A percentile compares a stretch with the other conserved stretches of the same genome.
Conservation (phyloP, 2,113 vertebrate genomes). For the Cryptotis parvus region DNA sequence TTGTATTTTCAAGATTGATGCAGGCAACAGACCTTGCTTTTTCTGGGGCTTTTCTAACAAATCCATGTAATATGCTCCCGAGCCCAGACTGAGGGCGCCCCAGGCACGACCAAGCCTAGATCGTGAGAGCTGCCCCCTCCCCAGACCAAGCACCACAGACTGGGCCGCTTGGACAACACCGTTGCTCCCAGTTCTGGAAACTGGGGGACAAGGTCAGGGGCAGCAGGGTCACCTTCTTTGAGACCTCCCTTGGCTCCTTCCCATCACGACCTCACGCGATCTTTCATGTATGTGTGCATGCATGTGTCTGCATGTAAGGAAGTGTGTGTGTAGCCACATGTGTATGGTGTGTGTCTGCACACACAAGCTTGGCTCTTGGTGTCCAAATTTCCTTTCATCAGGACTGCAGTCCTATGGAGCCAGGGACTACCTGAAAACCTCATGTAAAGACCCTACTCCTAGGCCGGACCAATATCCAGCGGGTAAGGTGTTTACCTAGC, state of each 20-base stretch:
- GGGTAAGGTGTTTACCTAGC: no score
- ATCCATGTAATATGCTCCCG: no score
- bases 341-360: no score
- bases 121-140: accelerated
- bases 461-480: no score
- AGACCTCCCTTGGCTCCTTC: background rate
- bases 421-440: background rate
- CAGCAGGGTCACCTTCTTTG: background rate
- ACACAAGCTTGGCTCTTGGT: background rate
- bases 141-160: background rate
- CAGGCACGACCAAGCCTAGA: accelerated
- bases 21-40: background rate
- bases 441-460: background rate
- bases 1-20: conserved; percentile 5
- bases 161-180: background rate
- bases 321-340: no score
- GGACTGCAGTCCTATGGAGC: accelerated
- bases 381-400: background rate
- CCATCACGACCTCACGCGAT: no score
- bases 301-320: no score
- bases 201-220: background rate
- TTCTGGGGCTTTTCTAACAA: background rate
- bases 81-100: background rate
- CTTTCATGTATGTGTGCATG: background rate
- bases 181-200: background rate